These are phyloP conservation scores for Cynodonichthys magdalenae DNA, from an alignment of 2,797 vertebrate genomes.

Conservation along the genomic window DNA sequence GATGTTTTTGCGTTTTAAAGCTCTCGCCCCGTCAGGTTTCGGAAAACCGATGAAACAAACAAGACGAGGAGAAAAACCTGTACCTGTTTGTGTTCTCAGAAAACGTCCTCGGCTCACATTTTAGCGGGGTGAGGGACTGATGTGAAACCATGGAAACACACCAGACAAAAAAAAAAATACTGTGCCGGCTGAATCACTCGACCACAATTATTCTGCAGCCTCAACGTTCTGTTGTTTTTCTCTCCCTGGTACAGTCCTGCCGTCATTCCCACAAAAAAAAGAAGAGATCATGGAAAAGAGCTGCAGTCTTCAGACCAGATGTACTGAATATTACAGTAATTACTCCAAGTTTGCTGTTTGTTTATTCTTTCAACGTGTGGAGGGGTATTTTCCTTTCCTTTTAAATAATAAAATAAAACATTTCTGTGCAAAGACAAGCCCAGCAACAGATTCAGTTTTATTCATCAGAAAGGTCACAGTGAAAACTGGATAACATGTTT, in stretches of 20 bases:
- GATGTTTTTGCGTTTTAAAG: slow-evolving; percentile 30
- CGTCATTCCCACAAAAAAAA: slow-evolving; percentile 10
- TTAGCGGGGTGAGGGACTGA: slow-evolving; percentile 46
- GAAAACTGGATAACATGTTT: no score
- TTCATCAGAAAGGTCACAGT: no score
- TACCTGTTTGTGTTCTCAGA: slow-evolving; percentile 41
- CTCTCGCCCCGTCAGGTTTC: not conserved
- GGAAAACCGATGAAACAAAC: not conserved
- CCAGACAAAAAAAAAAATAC: slow-evolving; percentile 48
- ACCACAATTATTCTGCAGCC: slow-evolving; percentile 54
- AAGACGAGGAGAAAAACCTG: slow-evolving; percentile 7
- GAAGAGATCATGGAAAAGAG: not conserved
- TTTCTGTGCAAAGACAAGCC: not conserved
- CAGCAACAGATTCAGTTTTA: not conserved
- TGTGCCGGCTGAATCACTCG: slow-evolving; percentile 55
- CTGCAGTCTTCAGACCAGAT: not conserved
- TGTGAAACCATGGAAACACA: slow-evolving; percentile 76
- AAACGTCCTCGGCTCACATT: slow-evolving; percentile 53
- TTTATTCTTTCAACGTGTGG: not conserved
- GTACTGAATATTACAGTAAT: not conserved
- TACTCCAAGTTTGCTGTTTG: not conserved
- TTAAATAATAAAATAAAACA: not conserved
- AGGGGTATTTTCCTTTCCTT: slow-evolving; percentile 8
- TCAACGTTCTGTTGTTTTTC: slow-evolving; percentile 47
- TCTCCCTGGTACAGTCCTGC: slow-evolving; percentile 12